Evolutionary conservation across 2,113 vertebrate genomes (phyloP).

Genomic region (Alces alces): DNA sequence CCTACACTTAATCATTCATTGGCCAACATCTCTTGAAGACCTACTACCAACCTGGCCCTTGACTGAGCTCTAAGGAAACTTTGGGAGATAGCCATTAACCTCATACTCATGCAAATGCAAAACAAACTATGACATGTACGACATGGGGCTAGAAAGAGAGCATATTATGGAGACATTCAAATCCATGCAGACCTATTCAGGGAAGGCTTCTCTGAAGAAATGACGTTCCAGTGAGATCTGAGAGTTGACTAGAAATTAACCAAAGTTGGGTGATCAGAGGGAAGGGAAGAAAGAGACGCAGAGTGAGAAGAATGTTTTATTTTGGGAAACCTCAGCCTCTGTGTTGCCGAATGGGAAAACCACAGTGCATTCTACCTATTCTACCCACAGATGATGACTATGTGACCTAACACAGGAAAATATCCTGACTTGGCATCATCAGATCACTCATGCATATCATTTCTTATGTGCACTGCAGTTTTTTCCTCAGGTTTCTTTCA

Average conservation of each 20-base stretch:
- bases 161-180: background rate
- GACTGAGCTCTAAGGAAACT: background rate
- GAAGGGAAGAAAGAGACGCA: background rate
- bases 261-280: background rate
- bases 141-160: background rate
- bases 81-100: background rate
- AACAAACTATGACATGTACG: background rate
- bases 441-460: background rate
- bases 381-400: background rate
- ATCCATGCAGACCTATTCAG: background rate
- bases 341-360: background rate
- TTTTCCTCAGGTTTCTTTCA: background rate
- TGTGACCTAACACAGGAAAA: no score
- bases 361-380: no score
- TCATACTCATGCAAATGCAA: background rate
- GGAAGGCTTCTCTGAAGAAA: background rate
- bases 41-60: background rate
- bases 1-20: background rate
- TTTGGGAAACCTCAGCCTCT: background rate
- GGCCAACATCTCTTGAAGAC: background rate
- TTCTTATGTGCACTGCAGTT: background rate
- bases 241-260: background rate
- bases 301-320: background rate
- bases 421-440: background rate
- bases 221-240: background rate